Evolutionary conservation across 2,113 vertebrate genomes (phyloP).

Genomic region (Spea multiplicata): DNA sequence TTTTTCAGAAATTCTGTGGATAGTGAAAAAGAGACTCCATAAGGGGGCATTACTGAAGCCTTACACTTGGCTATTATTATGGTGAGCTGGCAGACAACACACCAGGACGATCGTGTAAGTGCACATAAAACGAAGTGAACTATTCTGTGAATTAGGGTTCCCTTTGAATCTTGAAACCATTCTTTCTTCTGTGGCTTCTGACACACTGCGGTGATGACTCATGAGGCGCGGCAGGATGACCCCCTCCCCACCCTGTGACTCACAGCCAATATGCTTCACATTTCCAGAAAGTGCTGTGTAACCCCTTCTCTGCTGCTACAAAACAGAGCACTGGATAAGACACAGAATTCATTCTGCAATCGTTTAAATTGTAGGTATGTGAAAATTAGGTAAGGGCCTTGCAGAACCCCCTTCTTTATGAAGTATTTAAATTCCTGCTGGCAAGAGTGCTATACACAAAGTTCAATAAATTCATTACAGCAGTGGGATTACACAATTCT

Average conservation of each 20-base stretch:
- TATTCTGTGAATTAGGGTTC: slow-evolving; percentile 16
- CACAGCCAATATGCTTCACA: slow-evolving; percentile 31
- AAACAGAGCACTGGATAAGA: neutral
- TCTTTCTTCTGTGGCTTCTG: slow-evolving; percentile 38
- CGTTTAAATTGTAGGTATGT: neutral
- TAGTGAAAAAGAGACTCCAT: too few relatives aligned
- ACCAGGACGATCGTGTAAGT: neutral
- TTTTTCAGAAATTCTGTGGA: too few relatives aligned
- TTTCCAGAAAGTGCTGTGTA: slow-evolving; percentile 29
- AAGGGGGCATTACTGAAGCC: too few relatives aligned
- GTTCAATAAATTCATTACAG: neutral
- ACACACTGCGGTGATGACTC: slow-evolving; percentile 40
- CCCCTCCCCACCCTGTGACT: slow-evolving; percentile 29
- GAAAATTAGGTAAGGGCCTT: neutral
- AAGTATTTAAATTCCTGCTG: neutral
- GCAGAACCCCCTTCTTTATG: neutral
- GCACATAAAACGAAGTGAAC: neutral
- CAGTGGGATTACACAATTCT: slow-evolving; percentile 5
- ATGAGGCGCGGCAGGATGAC: slow-evolving; percentile 43
- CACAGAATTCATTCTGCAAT: neutral
- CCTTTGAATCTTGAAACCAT: slow-evolving; percentile 22
- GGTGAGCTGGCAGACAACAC: too few relatives aligned
- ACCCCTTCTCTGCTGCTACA: slow-evolving; percentile 21
- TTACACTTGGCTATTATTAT: too few relatives aligned
- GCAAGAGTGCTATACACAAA: neutral